Percentiles rank a stretch among this genome's conserved stretches.
Evolutionary conservation across 1,140 invertebrate genomes (phyloP).

Genomic region (Paramacrobiotus metropolitanus): DNA sequence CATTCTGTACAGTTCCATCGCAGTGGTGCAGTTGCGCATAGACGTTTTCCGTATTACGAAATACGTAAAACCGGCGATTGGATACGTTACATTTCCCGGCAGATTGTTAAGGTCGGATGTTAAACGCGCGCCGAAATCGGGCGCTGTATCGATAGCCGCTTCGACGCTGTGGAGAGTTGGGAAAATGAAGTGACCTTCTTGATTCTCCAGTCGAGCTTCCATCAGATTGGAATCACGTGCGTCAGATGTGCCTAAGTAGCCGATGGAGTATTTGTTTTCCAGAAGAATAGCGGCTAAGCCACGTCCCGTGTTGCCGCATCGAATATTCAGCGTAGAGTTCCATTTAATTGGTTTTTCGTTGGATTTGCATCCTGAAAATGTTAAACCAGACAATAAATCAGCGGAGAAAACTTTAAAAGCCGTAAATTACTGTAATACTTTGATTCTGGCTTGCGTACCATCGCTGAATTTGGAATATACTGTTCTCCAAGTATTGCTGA

Average conservation of each 20-base stretch:
- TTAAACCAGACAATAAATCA: too few species aligned
- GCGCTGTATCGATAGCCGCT: conserved; percentile 13
- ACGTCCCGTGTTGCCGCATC: conserved; percentile 12
- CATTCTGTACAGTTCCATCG: conserved; percentile 16
- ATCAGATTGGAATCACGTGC: conserved; percentile 6
- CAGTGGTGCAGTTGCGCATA: conserved; percentile 14
- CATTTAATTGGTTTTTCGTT: conserved; percentile 11
- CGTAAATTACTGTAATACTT: too few species aligned
- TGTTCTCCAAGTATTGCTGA: conserved; percentile 4
- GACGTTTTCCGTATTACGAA: conserved; percentile 13
- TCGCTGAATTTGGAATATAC: conserved; percentile 12
- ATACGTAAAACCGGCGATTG: conserved; percentile 16
- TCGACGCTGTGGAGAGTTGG: conserved; percentile 9
- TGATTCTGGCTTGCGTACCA: too few species aligned
- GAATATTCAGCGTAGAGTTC: conserved; percentile 11
- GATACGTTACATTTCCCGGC: conserved; percentile 12
- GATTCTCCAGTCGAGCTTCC: conserved; percentile 14
- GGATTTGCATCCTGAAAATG: too few species aligned
- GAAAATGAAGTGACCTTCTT: conserved; percentile 10
- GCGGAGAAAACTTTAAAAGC: too few species aligned
- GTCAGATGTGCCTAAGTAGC: conserved; percentile 14
- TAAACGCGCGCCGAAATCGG: conserved; percentile 5
- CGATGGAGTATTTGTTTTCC: conserved; percentile 13
- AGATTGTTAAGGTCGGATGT: conserved; percentile 12
- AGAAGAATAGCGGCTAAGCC: conserved; percentile 15